phyloP scores from a whole-genome alignment of 2,888 invertebrate genomes.

The Deroplatys truncata region DNA sequence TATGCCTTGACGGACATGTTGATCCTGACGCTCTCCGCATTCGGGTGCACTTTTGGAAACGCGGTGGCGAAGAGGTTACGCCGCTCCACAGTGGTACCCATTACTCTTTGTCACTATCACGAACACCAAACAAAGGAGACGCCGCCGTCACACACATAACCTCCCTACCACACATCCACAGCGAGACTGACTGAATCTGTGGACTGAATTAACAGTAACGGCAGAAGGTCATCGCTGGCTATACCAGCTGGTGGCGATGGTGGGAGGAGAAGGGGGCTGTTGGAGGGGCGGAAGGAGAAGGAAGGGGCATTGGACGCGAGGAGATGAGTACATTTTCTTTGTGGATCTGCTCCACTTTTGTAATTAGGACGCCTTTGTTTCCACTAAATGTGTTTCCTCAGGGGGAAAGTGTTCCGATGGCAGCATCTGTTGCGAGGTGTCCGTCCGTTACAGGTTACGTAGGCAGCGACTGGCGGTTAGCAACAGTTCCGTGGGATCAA shows the following conservation, averaged over 20 bases:
- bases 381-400: background rate
- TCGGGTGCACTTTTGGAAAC: background rate
- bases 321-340: background rate
- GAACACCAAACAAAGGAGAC: background rate
- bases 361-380: background rate
- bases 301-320: background rate
- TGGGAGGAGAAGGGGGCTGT: background rate
- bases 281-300: no score
- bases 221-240: background rate
- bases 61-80: background rate
- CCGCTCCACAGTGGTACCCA: background rate
- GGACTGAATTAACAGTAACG: background rate
- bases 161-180: background rate
- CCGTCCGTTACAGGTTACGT: background rate
- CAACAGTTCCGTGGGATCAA: background rate
- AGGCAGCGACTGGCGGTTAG: background rate
- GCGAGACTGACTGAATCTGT: background rate
- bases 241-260: background rate
- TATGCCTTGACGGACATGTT: conserved; percentile 25
- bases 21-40: background rate
- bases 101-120: background rate
- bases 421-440: background rate
- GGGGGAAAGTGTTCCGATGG: background rate
- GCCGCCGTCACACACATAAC: background rate
- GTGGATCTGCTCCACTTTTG: background rate